A percentile compares a stretch with the other conserved stretches of the same genome.
Conservation (phyloP, 2,113 vertebrate species). For the Sceloporus tristichus region DNA sequence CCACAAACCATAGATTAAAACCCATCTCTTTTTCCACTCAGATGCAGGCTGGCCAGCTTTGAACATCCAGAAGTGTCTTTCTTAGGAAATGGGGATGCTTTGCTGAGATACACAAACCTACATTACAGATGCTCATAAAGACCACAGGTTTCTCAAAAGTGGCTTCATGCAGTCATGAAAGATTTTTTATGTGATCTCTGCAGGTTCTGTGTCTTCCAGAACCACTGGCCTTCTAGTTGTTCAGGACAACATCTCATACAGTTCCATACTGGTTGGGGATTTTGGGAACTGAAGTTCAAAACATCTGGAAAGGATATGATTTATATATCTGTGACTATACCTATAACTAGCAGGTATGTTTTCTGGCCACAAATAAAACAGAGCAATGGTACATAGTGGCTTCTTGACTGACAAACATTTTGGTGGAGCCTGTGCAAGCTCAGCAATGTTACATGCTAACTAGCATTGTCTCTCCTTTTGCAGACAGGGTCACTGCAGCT, state of each 20-base stretch:
- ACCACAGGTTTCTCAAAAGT: not conserved
- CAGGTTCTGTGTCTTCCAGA: not conserved
- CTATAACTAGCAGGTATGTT: not conserved
- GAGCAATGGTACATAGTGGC: not conserved
- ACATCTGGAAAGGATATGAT: not conserved
- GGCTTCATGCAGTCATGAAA: not conserved
- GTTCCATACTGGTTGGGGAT: not conserved
- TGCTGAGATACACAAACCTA: not conserved
- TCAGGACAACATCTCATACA: not conserved
- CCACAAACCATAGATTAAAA: not conserved
- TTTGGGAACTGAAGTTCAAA: not conserved
- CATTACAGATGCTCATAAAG: not conserved
- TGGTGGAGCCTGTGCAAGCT: not conserved
- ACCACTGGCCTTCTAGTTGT: not conserved
- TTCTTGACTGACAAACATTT: not conserved
- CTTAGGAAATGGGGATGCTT: not conserved
- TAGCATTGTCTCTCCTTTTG: not conserved
- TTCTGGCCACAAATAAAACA: not conserved
- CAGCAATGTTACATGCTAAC: not conserved
- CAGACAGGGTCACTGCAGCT: not conserved
- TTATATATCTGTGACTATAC: not conserved
- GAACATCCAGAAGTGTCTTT: not conserved
- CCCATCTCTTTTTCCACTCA: not conserved
- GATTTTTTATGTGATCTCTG: not conserved
- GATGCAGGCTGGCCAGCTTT: not conserved